A percentile compares a stretch with the other conserved stretches of the same genome.
phyloP scores from a whole-genome alignment of 2,113 vertebrate genomes.

The Clarias macrocephalus region DNA sequence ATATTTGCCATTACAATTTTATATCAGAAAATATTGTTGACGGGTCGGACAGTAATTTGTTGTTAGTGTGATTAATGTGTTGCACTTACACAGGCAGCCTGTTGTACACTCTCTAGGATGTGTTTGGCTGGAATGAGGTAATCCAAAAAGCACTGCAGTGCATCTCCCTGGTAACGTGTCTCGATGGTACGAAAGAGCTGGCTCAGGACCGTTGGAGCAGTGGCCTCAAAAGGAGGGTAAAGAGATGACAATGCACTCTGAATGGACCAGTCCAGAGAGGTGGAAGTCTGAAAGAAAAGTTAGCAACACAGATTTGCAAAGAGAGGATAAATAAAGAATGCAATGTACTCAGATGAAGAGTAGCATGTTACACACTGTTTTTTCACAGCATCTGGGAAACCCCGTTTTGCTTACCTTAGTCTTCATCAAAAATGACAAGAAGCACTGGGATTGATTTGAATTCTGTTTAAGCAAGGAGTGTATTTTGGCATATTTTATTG shows the following conservation, averaged over 20 bases:
- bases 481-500: constrained; percentile 49
- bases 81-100: constrained; percentile 88
- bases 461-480: constrained; percentile 41
- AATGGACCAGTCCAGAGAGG: constrained; percentile 85
- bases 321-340: not conserved
- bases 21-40: not conserved
- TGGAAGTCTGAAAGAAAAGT: constrained; percentile 72
- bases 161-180: constrained; percentile 83
- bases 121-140: constrained; percentile 93
- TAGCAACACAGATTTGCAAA: not conserved
- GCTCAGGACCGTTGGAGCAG: constrained; percentile 84
- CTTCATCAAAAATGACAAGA: constrained; percentile 37
- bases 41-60: not conserved
- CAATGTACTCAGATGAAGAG: not conserved
- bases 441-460: constrained; percentile 54
- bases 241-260: constrained; percentile 84
- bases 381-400: constrained; percentile 19
- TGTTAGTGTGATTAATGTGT: not conserved
- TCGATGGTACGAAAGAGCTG: constrained; percentile 92
- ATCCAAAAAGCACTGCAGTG: constrained; percentile 86
- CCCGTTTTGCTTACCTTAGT: constrained; percentile 22
- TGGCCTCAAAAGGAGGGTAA: constrained; percentile 89
- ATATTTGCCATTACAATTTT: too few relatives aligned
- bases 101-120: constrained; percentile 86
- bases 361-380: not conserved